phyloP scores from a whole-genome alignment of 1,140 invertebrate genomes.

The Ceratosolen solmsi region DNA sequence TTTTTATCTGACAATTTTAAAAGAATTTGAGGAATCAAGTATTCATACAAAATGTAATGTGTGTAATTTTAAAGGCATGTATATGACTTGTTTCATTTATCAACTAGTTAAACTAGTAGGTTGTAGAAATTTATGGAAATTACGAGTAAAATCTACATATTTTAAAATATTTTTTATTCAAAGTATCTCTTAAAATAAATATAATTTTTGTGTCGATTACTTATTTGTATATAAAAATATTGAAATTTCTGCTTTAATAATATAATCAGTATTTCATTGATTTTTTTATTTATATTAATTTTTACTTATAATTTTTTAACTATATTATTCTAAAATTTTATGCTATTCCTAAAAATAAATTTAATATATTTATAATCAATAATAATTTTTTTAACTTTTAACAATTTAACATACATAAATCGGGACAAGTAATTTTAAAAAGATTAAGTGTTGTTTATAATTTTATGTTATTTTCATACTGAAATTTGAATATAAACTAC shows the following conservation, averaged over 20 bases:
- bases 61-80: not conserved
- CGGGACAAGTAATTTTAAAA: too few relatives aligned
- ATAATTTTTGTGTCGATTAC: not conserved
- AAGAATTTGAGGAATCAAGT: not conserved
- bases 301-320: too few relatives aligned
- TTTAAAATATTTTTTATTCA: not conserved
- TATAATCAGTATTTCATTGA: not conserved
- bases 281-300: too few relatives aligned
- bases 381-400: too few relatives aligned
- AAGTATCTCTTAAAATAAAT: not conserved
- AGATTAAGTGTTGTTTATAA: too few relatives aligned
- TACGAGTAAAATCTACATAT: not conserved
- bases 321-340: too few relatives aligned
- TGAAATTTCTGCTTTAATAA: not conserved
- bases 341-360: too few relatives aligned
- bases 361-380: too few relatives aligned
- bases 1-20: not conserved
- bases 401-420: too few relatives aligned
- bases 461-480: too few relatives aligned
- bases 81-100: not conserved
- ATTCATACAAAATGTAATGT: not conserved
- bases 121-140: too few relatives aligned
- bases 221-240: not conserved
- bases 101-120: not conserved
- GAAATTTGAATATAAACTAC: too few relatives aligned